Conservation (phyloP, 64 coral and sea anemone genomes). For the Stichodactyla mertensii region DNA sequence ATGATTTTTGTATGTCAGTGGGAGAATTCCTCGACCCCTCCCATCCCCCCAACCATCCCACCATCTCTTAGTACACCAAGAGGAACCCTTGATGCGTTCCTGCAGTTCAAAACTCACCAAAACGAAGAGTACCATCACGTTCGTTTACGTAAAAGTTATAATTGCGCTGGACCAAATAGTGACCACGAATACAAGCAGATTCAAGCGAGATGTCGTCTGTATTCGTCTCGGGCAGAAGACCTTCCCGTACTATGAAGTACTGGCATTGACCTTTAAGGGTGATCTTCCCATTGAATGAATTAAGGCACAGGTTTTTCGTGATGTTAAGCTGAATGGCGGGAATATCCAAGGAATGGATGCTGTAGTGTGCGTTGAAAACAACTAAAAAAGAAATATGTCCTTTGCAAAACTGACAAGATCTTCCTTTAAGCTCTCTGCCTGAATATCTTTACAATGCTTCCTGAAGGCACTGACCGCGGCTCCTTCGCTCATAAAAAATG, state of each 20-base stretch:
- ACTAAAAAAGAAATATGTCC: neutral
- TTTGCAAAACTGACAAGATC: too few species aligned
- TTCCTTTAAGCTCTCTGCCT: too few species aligned
- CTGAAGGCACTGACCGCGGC: too few species aligned
- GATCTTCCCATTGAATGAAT: neutral
- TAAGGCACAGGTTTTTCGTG: constrained; percentile 14
- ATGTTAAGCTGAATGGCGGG: constrained; percentile 18
- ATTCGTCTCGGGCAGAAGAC: neutral
- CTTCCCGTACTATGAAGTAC: constrained; percentile 8
- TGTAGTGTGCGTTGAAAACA: constrained; percentile 33
- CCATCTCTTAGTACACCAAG: too few species aligned
- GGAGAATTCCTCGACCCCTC: too few species aligned
- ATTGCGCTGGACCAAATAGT: constrained; percentile 17
- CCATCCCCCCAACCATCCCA: too few species aligned
- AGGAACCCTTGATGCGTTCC: too few species aligned
- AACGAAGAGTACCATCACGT: constrained; percentile 11
- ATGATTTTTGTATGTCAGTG: too few species aligned
- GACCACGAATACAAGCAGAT: constrained; percentile 2
- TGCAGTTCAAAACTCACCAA: neutral
- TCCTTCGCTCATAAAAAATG: too few species aligned
- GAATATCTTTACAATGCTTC: too few species aligned
- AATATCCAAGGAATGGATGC: constrained; percentile 22
- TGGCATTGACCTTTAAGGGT: neutral
- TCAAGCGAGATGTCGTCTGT: constrained; percentile 17
- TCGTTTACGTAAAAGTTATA: neutral